Evolutionary conservation across 2,797 vertebrate genomes (phyloP), one percentile per base, ranked within the genome.

Genomic region (Catostomus latipinnis): DNA sequence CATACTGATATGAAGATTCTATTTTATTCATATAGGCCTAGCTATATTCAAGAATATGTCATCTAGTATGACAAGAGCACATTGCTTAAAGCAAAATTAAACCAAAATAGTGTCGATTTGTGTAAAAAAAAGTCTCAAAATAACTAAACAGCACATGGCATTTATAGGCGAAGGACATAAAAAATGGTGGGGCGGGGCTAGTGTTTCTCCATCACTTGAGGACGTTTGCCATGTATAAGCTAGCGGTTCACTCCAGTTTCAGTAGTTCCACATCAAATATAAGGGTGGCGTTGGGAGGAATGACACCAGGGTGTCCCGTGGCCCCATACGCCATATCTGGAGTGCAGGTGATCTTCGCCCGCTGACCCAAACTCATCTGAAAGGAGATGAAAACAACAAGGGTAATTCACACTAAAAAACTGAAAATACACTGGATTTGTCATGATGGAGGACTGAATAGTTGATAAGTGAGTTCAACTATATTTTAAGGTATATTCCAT

Each of bases 241-340:
- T 49, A 67, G 45, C 1, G 69, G 53, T 68, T 98, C 93, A 99
- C 92, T 99, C 97, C 89, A 99, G 93, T 92, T 96, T 96, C 86
- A 99, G 95, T 81, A 99, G 95, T 87, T 99, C 97, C 93, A 99
- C 97, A 0, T 99, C 98, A 12, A 99, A 99, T 92, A 99, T 94
- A 85, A 99, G 96, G 0, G 97, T 98, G 85, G 98, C 98, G 5
- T 99, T 97, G 57, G 97, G 95, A 46, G 98, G 98, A 92, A 99
- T 99, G 92, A 99, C 98, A 56, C 98, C 98, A 0, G 98, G 98
- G 88, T 99, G 97, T 82, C 98, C 98, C 0, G 96, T 97, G 70
- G 93, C 85, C 90, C 98, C 98, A 0, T 99, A 99, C 1, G 97
- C 98, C 95, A 99, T 94, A 71, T 99, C 97, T 12, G 98, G 97